These are phyloP conservation scores for Latrodectus geometricus DNA, from an alignment of 1,140 invertebrate genomes.

Conservation along the genomic window DNA sequence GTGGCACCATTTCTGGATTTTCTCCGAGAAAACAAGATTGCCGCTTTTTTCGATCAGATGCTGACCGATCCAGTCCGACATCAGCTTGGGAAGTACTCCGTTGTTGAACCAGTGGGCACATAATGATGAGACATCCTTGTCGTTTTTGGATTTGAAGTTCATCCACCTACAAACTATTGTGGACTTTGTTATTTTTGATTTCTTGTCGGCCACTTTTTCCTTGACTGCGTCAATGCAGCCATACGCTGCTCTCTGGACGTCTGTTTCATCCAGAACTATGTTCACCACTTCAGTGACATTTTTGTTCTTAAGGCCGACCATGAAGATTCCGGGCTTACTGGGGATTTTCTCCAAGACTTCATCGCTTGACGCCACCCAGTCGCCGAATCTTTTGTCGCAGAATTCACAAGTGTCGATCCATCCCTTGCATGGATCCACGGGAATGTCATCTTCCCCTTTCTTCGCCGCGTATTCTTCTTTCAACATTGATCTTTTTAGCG, in stretches of 20 bases:
- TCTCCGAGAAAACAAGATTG: slow-evolving; percentile 2
- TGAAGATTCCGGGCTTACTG: slow-evolving; percentile 20
- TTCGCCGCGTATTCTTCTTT: background rate
- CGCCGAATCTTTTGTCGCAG: slow-evolving; percentile 40
- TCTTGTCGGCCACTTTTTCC: slow-evolving; percentile 17
- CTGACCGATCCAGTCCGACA: background rate
- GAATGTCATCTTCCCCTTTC: background rate
- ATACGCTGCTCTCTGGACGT: slow-evolving; percentile 18
- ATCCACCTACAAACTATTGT: slow-evolving; percentile 34
- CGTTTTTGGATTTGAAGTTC: slow-evolving; percentile 9
- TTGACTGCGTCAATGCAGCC: background rate
- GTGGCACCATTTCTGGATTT: slow-evolving; percentile 49
- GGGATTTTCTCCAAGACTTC: slow-evolving; percentile 30
- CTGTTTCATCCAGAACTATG: background rate
- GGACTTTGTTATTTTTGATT: slow-evolving; percentile 33
- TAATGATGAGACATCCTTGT: slow-evolving; percentile 20
- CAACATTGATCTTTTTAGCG: background rate
- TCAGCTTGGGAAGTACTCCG: slow-evolving; percentile 13
- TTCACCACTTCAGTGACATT: slow-evolving; percentile 13
- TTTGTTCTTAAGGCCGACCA: slow-evolving; percentile 18
- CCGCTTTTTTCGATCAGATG: slow-evolving; percentile 15
- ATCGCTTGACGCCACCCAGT: slow-evolving; percentile 18
- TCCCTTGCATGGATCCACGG: slow-evolving; percentile 17
- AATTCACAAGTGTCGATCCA: slow-evolving; percentile 39
- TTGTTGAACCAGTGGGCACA: slow-evolving; percentile 54